Evolutionary conservation across 2,113 vertebrate species (phyloP).

Genomic region (Acrocephalus arundinaceus): DNA sequence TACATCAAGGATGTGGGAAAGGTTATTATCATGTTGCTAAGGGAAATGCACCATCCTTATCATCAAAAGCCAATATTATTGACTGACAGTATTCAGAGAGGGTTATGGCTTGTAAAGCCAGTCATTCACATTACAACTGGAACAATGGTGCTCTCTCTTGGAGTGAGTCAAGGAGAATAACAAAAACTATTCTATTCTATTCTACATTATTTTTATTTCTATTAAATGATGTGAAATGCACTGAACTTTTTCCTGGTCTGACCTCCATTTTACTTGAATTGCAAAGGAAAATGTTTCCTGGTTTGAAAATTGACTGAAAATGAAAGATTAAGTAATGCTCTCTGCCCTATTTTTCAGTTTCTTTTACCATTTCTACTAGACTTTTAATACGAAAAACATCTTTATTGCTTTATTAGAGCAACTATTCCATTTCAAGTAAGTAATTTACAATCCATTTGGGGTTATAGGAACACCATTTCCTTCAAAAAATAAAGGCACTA

Average conservation of each 20-base stretch:
- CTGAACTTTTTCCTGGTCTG: not conserved
- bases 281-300: not conserved
- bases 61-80: conserved; percentile 50
- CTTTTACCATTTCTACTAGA: not conserved
- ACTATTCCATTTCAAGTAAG: not conserved
- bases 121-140: conserved; percentile 1
- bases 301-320: not conserved
- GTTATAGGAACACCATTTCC: not conserved
- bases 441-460: not conserved
- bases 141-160: conserved; percentile 33
- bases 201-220: conserved; percentile 10
- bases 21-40: conserved; percentile 41
- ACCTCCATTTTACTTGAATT: not conserved
- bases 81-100: conserved; percentile 37
- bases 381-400: not conserved
- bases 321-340: not conserved
- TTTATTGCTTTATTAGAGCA: not conserved
- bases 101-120: conserved; percentile 44
- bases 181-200: not conserved
- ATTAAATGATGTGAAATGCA: not conserved
- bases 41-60: conserved; percentile 42
- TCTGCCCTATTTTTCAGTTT: not conserved
- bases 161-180: not conserved
- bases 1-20: conserved; percentile 5
- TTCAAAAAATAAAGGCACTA: not conserved